Conservation (phyloP, 2,888 invertebrate genomes). For the Allophyes oxyacanthae region DNA sequence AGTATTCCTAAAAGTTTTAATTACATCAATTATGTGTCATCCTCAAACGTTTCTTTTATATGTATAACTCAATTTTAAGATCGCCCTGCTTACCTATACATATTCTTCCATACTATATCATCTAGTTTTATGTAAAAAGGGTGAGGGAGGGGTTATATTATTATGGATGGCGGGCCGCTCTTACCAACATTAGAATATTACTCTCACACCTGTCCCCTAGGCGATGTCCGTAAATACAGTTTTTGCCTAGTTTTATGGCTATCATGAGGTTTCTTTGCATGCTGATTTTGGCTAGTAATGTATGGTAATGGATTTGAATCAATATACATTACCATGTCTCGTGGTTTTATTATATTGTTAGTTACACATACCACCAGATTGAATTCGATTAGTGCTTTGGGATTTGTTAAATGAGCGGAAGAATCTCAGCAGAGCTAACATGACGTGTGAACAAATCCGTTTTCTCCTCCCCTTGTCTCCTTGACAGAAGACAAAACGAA, state of each 20-base stretch:
- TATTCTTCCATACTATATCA: slow-evolving; percentile 46
- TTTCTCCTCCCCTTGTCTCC: no score
- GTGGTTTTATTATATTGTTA: no score
- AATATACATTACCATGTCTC: slow-evolving; percentile 12
- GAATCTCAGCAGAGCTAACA: no score
- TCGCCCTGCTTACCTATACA: slow-evolving; percentile 15
- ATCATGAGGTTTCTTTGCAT: slow-evolving; percentile 64
- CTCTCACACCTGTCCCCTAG: slow-evolving; percentile 79
- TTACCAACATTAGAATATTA: slow-evolving; percentile 85
- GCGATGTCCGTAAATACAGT: slow-evolving; percentile 77
- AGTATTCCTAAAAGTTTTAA: no score
- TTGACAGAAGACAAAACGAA: no score
- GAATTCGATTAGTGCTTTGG: no score
- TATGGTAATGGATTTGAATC: slow-evolving; percentile 36
- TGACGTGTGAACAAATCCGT: no score
- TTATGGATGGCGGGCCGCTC: slow-evolving; percentile 83
- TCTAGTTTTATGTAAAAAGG: slow-evolving; percentile 67
- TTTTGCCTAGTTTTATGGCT: slow-evolving; percentile 75
- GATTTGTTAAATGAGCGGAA: no score
- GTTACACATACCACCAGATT: no score
- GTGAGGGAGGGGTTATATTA: slow-evolving; percentile 74
- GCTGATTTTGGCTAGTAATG: slow-evolving; percentile 61
- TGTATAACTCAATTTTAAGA: slow-evolving; percentile 23
- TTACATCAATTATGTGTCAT: no score
- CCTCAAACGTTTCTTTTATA: background rate